A percentile compares a stretch with the other conserved stretches of the same genome.
These are phyloP conservation scores for Ophioninae sp. DNA, from an alignment of 2,888 invertebrate genomes.

Conservation along the genomic window DNA sequence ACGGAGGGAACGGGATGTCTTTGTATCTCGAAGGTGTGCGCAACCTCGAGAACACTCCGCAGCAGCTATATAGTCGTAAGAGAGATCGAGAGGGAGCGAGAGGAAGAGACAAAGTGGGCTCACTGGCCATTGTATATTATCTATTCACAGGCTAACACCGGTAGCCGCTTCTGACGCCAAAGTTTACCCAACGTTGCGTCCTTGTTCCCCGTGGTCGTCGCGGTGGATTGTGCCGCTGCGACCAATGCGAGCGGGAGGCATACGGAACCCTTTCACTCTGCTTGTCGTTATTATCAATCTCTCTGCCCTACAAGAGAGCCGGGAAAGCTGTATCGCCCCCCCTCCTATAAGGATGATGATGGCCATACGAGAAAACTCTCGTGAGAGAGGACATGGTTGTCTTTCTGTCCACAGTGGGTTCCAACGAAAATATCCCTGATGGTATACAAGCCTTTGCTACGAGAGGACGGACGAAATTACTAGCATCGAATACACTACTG, in stretches of 20 bases:
- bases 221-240: constrained; percentile 22
- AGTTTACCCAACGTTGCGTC: constrained; percentile 53
- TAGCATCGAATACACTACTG: constrained; percentile 29
- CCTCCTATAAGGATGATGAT: constrained; percentile 14
- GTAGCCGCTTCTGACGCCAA: constrained; percentile 52
- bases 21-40: constrained; percentile 49
- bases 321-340: constrained; percentile 24
- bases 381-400: constrained; percentile 26
- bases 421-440: constrained; percentile 27
- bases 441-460: constrained; percentile 32
- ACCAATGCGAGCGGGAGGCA: constrained; percentile 25
- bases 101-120: constrained; percentile 27
- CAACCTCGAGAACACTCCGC: constrained; percentile 45
- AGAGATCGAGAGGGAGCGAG: constrained; percentile 15
- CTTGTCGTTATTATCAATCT: constrained; percentile 48
- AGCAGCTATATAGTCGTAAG: neutral
- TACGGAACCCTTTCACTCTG: constrained; percentile 30
- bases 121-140: constrained; percentile 62
- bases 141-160: constrained; percentile 61
- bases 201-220: constrained; percentile 34
- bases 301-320: constrained; percentile 8
- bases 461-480: constrained; percentile 40
- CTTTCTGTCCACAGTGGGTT: constrained; percentile 24
- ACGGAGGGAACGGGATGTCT: constrained; percentile 37
- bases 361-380: constrained; percentile 29